These are phyloP conservation scores for Lacerta bilineata DNA, from an alignment of 2,797 vertebrate species.

Conservation along the genomic window DNA sequence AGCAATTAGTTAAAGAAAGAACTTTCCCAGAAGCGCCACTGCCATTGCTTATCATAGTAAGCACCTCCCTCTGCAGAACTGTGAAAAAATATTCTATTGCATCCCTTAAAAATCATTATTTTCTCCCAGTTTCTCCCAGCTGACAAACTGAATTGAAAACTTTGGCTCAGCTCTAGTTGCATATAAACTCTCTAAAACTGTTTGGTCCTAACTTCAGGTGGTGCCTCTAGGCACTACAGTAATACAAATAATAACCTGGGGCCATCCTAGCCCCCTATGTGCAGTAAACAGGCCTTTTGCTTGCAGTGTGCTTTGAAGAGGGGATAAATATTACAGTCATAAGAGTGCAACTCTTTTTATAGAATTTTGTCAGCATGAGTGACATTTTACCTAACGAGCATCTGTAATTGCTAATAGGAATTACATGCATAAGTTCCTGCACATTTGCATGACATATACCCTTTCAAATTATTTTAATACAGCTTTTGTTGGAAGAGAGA, in stretches of 20 bases:
- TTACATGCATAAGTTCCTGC: background rate
- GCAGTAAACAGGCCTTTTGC: slow-evolving; percentile 13
- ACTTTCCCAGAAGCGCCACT: no score
- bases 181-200: slow-evolving; percentile 1
- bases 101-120: background rate
- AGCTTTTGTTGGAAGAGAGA: slow-evolving; percentile 29
- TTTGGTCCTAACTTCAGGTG: slow-evolving; percentile 19
- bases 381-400: slow-evolving; percentile 27
- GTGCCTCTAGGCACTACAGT: background rate
- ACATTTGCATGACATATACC: slow-evolving; percentile 11
- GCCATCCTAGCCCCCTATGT: slow-evolving; percentile 3
- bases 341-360: slow-evolving; percentile 42
- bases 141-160: background rate
- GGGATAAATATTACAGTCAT: slow-evolving; percentile 26
- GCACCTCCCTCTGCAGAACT: no score
- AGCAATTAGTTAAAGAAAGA: no score
- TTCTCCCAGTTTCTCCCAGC: background rate
- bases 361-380: slow-evolving; percentile 26
- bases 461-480: background rate
- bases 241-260: slow-evolving; percentile 16
- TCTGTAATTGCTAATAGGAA: slow-evolving; percentile 22
- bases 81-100: no score
- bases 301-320: slow-evolving; percentile 29
- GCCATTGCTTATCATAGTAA: no score
- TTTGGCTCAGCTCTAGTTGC: background rate